Percentiles rank a stretch among this genome's conserved stretches.
Conservation (phyloP, 2,888 invertebrate species). For the Marasmarcha lunaedactyla region DNA sequence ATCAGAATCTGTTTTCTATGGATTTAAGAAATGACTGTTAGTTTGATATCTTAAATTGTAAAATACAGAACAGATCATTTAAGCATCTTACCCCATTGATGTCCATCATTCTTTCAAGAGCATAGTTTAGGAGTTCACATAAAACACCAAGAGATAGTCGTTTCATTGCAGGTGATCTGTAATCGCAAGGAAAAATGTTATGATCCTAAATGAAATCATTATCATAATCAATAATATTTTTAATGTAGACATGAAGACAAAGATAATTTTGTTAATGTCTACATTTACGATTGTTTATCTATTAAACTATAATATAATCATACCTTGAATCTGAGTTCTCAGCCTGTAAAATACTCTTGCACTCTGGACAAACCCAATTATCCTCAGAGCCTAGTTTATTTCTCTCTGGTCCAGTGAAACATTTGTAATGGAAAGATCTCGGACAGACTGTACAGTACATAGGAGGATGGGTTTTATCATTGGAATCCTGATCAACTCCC, state of each 20-base stretch:
- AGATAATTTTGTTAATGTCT: no score
- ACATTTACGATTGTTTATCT: no score
- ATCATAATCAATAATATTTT: background rate
- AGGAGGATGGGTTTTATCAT: slow-evolving; percentile 35
- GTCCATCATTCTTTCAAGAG: slow-evolving; percentile 83
- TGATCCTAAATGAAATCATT: background rate
- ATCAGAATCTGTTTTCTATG: no score
- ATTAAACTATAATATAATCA: no score
- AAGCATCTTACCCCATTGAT: slow-evolving; percentile 85
- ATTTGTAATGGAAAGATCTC: slow-evolving; percentile 85
- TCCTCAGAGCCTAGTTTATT: slow-evolving; percentile 46
- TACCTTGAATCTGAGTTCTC: slow-evolving; percentile 79
- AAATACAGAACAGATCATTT: no score
- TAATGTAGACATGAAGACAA: no score
- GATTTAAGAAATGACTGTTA: no score
- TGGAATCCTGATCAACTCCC: slow-evolving; percentile 64
- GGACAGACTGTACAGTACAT: slow-evolving; percentile 85
- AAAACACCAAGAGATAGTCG: slow-evolving; percentile 80
- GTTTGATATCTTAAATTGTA: no score
- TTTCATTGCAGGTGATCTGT: slow-evolving; percentile 77
- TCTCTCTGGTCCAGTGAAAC: slow-evolving; percentile 68
- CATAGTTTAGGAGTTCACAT: slow-evolving; percentile 82
- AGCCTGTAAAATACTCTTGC: slow-evolving; percentile 77
- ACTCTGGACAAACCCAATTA: slow-evolving; percentile 90
- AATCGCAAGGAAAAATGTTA: slow-evolving; percentile 19